Conservation (phyloP, 2,113 vertebrate species). For the Cynoglossus semilaevis region DNA sequence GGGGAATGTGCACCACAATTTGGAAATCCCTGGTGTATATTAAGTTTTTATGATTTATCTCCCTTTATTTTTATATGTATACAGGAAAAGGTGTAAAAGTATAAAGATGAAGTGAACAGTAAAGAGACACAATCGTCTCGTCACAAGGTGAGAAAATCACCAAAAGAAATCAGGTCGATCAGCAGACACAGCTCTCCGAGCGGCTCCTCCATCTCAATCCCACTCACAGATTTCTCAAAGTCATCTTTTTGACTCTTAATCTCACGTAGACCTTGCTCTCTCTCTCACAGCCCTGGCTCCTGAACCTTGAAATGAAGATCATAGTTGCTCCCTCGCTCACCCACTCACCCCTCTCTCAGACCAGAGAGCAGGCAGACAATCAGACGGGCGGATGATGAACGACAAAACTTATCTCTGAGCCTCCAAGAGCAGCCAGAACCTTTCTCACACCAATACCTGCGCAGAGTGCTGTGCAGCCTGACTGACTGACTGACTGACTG, state of each 20-base stretch:
- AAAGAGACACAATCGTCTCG: too few relatives aligned
- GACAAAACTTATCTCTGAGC: slow-evolving; percentile 40
- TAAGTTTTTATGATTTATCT: too few relatives aligned
- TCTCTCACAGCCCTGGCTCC: background rate
- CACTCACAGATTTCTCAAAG: background rate
- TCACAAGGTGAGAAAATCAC: too few relatives aligned
- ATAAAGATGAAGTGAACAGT: too few relatives aligned
- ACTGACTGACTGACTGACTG: slow-evolving; percentile 34
- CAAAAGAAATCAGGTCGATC: background rate
- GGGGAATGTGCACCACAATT: too few relatives aligned
- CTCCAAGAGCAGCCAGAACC: slow-evolving; percentile 33
- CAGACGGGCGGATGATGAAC: slow-evolving; percentile 38
- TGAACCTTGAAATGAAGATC: slow-evolving; percentile 9
- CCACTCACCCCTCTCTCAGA: slow-evolving; percentile 1
- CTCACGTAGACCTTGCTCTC: background rate
- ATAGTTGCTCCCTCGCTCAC: slow-evolving; percentile 15
- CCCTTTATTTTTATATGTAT: too few relatives aligned
- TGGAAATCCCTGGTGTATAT: too few relatives aligned
- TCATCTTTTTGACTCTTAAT: background rate
- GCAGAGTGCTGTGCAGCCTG: slow-evolving; percentile 24
- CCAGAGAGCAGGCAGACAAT: slow-evolving; percentile 12
- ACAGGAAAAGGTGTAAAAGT: too few relatives aligned
- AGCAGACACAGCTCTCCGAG: background rate
- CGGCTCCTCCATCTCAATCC: background rate
- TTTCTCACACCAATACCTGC: slow-evolving; percentile 9